Conservation (phyloP, 2,113 vertebrate species). For the Silurus meridionalis region DNA sequence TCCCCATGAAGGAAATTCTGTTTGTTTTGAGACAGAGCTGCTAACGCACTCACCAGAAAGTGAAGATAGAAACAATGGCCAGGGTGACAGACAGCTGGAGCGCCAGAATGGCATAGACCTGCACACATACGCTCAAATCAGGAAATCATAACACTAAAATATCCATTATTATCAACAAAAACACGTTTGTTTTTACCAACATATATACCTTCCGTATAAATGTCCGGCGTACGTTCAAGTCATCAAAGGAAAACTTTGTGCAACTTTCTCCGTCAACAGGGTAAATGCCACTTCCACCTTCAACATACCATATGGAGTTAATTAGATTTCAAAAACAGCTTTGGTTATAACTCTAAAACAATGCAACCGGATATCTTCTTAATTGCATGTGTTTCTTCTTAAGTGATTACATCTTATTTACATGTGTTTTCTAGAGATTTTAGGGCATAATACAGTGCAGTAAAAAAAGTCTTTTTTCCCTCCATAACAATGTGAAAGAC, state of each 20-base stretch:
- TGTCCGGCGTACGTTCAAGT: constrained; percentile 81
- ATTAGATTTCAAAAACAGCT: background rate
- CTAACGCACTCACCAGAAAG: constrained; percentile 83
- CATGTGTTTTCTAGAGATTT: background rate
- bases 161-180: background rate
- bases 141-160: background rate
- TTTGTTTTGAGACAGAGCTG: background rate
- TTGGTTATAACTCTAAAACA: background rate
- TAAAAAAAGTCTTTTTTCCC: too few species aligned
- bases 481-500: too few species aligned
- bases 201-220: constrained; percentile 88
- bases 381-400: background rate
- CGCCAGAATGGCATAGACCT: constrained; percentile 90
- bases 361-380: background rate
- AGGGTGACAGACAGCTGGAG: constrained; percentile 86
- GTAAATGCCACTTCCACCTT: constrained; percentile 68
- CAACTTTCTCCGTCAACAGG: constrained; percentile 80
- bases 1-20: background rate
- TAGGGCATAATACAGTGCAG: background rate
- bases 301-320: constrained; percentile 21
- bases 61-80: constrained; percentile 85
- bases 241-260: constrained; percentile 86
- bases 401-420: background rate
- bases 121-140: constrained; percentile 37
- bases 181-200: background rate